Evolutionary conservation across 2,113 vertebrate species (phyloP).

Genomic region (Centropristis striata): DNA sequence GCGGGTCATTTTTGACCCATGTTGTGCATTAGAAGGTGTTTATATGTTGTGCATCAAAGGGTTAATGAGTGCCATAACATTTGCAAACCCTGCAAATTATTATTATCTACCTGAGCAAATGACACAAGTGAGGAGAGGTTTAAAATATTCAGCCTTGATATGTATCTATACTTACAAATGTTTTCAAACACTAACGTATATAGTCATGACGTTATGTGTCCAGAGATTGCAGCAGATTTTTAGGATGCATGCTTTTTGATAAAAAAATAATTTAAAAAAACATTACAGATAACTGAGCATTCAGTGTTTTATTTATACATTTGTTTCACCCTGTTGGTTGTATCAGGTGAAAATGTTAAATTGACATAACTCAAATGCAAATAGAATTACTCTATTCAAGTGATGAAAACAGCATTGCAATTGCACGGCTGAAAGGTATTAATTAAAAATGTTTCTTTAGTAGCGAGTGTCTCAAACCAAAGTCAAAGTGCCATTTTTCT

Average conservation of each 20-base stretch:
- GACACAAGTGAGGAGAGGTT: too few relatives aligned
- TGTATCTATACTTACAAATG: too few relatives aligned
- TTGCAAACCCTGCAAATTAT: too few relatives aligned
- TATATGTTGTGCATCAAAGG: too few relatives aligned
- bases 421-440: slow-evolving; percentile 8
- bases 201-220: too few relatives aligned
- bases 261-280: not conserved
- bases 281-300: slow-evolving; percentile 4
- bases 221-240: not conserved
- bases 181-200: too few relatives aligned
- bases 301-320: slow-evolving; percentile 4
- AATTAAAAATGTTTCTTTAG: slow-evolving; percentile 20
- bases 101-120: too few relatives aligned
- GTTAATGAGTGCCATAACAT: too few relatives aligned
- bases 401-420: slow-evolving; percentile 29
- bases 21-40: too few relatives aligned
- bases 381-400: slow-evolving; percentile 50
- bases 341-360: slow-evolving; percentile 39
- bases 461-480: not conserved
- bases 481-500: not conserved
- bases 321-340: slow-evolving; percentile 23
- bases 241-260: not conserved
- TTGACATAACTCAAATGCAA: slow-evolving; percentile 19
- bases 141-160: too few relatives aligned
- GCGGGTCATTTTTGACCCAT: too few relatives aligned